Evolutionary conservation across 2,113 vertebrate genomes (phyloP), one percentile per base, ranked within the genome.

Genomic region (Poicephalus gulielmi): DNA sequence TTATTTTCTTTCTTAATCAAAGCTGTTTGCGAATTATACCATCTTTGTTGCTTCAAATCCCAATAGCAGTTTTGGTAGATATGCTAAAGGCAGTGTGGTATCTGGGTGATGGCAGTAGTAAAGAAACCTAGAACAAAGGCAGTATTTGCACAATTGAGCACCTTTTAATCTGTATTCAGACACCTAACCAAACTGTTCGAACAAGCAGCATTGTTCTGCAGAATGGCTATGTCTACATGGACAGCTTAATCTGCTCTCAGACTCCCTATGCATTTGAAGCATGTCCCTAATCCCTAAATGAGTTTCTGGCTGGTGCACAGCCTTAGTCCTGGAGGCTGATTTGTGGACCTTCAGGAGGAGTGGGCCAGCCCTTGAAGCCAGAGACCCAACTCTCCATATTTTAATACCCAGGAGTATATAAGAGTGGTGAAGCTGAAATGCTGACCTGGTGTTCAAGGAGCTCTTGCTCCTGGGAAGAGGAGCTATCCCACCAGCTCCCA

Each of bases 321-420:
- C 73, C 55, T 59, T 39, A 33, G n/a, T 49, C 28, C 59, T 67
- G 70, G n/a, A 6, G 63, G 18, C 35, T 95, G 77, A 92, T 91
- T 86, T 52, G 91, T 66, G 76, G n/a, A 64, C 22, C 24, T 86
- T 33, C 66, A 24, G 68, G 31, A 86, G 37, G 23, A 53, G 53
- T 0, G 0, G 35, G 37, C 46, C 49, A 69, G 35, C 46, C 73
- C 63, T 44, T 0, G 1, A 74, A 49, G 43, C 80, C 0, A 0
- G 31, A 73, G 49, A 30, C 16, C 52, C 28, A 17, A 10, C 49
- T 8, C 59, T 89, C 50, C 6, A 0, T 74, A 31, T 86, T 67
- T 88, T 57, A 74, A 60, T 41, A 62, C 67, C 53, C 55, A 67
- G 50, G 23, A 81, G 50, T 64, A 39, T 46, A 6, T 33, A 2